These are phyloP conservation scores for Andrena chrysosceles DNA, from an alignment of 2,888 invertebrate genomes.

Conservation along the genomic window DNA sequence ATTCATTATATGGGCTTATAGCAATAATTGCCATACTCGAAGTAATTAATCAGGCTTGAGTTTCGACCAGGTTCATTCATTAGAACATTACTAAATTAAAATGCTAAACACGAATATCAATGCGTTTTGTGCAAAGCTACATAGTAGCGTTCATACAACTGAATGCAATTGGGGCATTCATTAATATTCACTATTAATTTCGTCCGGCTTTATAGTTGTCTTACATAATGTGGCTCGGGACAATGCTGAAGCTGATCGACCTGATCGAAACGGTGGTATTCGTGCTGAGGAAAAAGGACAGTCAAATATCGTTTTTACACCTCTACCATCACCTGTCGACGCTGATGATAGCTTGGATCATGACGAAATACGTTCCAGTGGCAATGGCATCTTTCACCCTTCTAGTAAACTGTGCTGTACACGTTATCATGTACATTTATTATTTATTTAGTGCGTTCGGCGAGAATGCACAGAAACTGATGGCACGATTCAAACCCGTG, in stretches of 20 bases:
- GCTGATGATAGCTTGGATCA: conserved; percentile 87
- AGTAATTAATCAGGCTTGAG: not conserved
- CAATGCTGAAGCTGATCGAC: conserved; percentile 87
- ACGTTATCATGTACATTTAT: conserved; percentile 91
- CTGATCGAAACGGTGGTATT: conserved; percentile 90
- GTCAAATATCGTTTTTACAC: conserved; percentile 86
- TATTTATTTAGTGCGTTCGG: conserved; percentile 88
- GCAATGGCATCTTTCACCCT: conserved; percentile 87
- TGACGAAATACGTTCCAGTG: conserved; percentile 88
- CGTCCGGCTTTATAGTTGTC: conserved; percentile 1
- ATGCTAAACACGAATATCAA: too few species aligned
- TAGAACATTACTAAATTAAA: not conserved
- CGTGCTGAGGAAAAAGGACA: conserved; percentile 89
- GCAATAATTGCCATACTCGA: not conserved
- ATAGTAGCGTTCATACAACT: not conserved
- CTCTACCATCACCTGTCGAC: conserved; percentile 89
- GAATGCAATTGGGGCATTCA: not conserved
- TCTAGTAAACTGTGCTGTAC: conserved; percentile 88
- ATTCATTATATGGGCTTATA: not conserved
- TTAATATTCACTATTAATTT: not conserved
- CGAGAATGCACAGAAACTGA: not conserved
- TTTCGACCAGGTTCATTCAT: not conserved
- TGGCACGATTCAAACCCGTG: conserved; percentile 86
- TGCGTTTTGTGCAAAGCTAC: not conserved
- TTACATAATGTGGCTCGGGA: conserved; percentile 12